Evolutionary conservation across 2,113 vertebrate species (phyloP).

Genomic region (Platichthys stellatus): DNA sequence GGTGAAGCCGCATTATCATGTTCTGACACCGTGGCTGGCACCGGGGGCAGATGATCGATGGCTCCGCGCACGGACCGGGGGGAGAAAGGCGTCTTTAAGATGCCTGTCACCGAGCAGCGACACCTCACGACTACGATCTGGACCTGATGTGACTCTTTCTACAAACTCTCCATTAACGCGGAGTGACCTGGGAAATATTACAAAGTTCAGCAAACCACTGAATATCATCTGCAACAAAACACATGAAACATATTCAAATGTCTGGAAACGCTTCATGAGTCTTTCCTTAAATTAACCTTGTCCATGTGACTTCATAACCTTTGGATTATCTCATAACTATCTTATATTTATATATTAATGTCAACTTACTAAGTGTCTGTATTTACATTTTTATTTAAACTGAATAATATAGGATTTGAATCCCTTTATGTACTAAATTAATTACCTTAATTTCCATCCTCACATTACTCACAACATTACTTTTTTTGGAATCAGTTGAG

Average conservation of each 20-base stretch:
- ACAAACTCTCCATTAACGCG: constrained; percentile 12
- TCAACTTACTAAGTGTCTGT: no score
- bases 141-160: constrained; percentile 33
- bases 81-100: constrained; percentile 41
- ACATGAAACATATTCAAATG: neutral
- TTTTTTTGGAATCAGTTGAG: constrained; percentile 11
- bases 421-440: neutral
- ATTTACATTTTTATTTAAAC: neutral
- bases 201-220: constrained; percentile 14
- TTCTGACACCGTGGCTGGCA: constrained; percentile 72
- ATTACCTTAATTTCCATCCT: constrained; percentile 16
- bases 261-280: neutral
- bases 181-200: constrained; percentile 16
- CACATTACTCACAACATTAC: constrained; percentile 4
- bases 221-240: neutral
- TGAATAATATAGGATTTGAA: constrained; percentile 29
- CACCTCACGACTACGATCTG: constrained; percentile 53
- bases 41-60: constrained; percentile 67
- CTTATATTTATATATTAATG: neutral
- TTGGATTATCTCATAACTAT: constrained; percentile 30
- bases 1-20: constrained; percentile 71
- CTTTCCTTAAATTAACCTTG: neutral
- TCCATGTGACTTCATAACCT: neutral
- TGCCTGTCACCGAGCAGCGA: constrained; percentile 57
- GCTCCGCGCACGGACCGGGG: constrained; percentile 59